phyloP scores from a whole-genome alignment of 1,140 invertebrate species.

The Tetramorium parvispinum region DNA sequence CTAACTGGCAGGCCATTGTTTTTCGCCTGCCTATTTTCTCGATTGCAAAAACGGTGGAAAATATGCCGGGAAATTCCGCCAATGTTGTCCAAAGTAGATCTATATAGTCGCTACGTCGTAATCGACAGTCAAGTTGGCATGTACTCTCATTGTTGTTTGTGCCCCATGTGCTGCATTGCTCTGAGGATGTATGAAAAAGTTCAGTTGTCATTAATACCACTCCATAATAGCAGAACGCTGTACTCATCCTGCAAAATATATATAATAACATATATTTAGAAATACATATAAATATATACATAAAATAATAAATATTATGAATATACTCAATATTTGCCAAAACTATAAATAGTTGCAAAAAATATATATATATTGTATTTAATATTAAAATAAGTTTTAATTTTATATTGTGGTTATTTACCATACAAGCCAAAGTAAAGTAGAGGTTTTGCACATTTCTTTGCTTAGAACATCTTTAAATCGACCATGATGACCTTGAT shows the following conservation, averaged over 20 bases:
- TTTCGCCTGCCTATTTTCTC: slow-evolving; percentile 96
- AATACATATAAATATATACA: not conserved
- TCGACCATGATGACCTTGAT: slow-evolving; percentile 89
- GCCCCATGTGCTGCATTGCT: slow-evolving; percentile 81
- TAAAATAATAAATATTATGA: not conserved
- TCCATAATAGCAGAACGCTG: slow-evolving; percentile 98
- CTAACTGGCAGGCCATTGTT: slow-evolving; percentile 97
- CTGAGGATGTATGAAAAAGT: slow-evolving; percentile 91
- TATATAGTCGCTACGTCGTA: slow-evolving; percentile 95
- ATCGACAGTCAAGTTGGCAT: slow-evolving; percentile 88
- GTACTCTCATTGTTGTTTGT: slow-evolving; percentile 77
- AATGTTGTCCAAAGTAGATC: slow-evolving; percentile 97
- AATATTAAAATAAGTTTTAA: not conserved
- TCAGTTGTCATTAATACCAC: slow-evolving; percentile 98
- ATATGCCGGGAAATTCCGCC: slow-evolving; percentile 97
- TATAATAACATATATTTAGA: not conserved
- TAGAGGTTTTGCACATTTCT: slow-evolving; percentile 92
- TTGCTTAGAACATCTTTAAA: slow-evolving; percentile 92
- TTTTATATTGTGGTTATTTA: slow-evolving; percentile 81
- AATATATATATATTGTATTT: too few species aligned
- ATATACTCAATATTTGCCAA: not conserved
- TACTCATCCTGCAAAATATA: slow-evolving; percentile 91
- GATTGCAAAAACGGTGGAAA: slow-evolving; percentile 96
- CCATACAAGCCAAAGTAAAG: slow-evolving; percentile 97
- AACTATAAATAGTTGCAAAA: not conserved